Evolutionary conservation across 2,888 invertebrate genomes (phyloP), one percentile per base, ranked within the genome.

Genomic region (Apamea sordens): DNA sequence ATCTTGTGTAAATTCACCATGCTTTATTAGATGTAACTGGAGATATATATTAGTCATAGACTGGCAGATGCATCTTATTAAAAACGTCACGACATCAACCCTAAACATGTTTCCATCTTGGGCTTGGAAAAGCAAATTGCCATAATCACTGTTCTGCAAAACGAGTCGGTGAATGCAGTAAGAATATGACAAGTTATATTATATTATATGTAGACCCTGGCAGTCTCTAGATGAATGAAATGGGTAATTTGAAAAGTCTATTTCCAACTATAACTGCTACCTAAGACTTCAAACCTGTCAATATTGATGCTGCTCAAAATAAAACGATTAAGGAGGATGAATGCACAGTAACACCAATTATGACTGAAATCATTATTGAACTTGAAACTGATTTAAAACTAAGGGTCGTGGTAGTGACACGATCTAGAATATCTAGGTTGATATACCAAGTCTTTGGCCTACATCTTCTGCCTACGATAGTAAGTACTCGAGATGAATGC

Each of bases 381-480:
- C 84, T 89, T 83, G 80, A 81, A 83, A 81, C 73, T 69, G 70
- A 77, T 79, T 72, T 74, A 44, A 77, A 67, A 77, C 72, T 73
- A 81, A 59, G 63, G 47, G 76, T 79, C 76, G 72, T 64, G 82
- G 78, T 59, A 71, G 59, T 71, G 56, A 64, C 74, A 80, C 63
- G 64, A 73, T 79, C 64, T 71, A 64, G 28, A 63, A 56, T 64
- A 89, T 86, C 78, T 87, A 79, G 81, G 89, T 81, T 74, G 64
- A 84, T 80, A 83, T 85, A 84, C 77, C 69, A 77, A 85, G 84
- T 72, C 65, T 82, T 75, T 82, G 85, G 77, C 85, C 87, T 69
- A 89, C 71, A 87, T 87, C 64, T 63, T 77, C 78, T 67, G 81
- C 78, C 79, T 69, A 80, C 67, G 65, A 67, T 76, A 73, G 65